A percentile compares a stretch with the other conserved stretches of the same genome.
phyloP scores from a whole-genome alignment of 2,797 vertebrate genomes.

The Myioborus melanocephalus region DNA sequence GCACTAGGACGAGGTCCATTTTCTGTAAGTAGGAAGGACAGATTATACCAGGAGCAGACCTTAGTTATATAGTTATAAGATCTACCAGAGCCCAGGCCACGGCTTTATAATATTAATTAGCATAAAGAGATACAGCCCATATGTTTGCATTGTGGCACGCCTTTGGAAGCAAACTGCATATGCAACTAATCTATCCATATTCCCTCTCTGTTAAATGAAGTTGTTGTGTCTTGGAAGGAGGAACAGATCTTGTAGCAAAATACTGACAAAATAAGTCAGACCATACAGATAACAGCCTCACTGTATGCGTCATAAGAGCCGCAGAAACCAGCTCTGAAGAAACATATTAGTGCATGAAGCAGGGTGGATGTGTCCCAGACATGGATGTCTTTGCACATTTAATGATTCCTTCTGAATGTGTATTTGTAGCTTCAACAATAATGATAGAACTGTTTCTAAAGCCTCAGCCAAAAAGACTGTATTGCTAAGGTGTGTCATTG shows the following conservation, averaged over 20 bases:
- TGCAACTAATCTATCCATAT: background rate
- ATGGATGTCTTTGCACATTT: background rate
- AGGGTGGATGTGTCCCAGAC: background rate
- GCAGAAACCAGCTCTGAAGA: background rate
- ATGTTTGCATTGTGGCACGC: background rate
- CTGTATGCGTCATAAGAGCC: background rate
- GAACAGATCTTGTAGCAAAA: background rate
- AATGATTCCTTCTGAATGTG: background rate
- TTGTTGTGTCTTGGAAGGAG: background rate
- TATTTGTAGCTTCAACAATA: background rate
- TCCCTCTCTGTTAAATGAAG: background rate
- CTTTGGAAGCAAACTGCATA: background rate
- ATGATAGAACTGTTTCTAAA: background rate
- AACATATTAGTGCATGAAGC: background rate
- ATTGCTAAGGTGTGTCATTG: background rate
- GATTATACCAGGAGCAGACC: background rate
- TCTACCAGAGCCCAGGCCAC: background rate
- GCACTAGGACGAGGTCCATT: background rate
- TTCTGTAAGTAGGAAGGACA: background rate
- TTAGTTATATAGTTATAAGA: background rate
- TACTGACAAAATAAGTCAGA: background rate
- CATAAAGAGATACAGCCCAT: background rate
- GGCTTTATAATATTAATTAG: background rate
- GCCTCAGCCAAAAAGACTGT: background rate
- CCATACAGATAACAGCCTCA: background rate